phyloP scores from a whole-genome alignment of 1,140 invertebrate species.

The Ctenoplectra terminalis region DNA sequence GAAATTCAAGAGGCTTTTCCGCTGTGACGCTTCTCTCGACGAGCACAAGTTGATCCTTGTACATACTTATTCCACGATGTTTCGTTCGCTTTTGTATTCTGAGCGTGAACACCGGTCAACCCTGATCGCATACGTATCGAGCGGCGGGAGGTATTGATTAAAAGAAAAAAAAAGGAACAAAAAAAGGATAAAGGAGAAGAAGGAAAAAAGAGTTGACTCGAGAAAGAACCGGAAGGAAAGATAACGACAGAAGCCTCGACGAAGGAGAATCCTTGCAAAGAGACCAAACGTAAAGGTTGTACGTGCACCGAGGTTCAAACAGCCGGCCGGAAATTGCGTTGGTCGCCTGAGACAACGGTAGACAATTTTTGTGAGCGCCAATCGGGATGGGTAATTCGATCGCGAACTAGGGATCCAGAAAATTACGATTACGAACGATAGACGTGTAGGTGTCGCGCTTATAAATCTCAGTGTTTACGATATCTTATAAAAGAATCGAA shows the following conservation, averaged over 20 bases:
- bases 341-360: constrained; percentile 50
- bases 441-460: background rate
- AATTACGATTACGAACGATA: background rate
- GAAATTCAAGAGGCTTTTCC: background rate
- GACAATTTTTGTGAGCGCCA: constrained; percentile 56
- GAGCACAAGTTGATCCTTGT: background rate
- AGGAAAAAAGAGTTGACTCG: background rate
- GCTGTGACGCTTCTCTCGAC: background rate
- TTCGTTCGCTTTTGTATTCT: constrained; percentile 47
- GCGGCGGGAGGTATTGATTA: constrained; percentile 42
- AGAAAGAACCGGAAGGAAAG: constrained; percentile 37
- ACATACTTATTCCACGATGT: background rate
- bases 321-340: constrained; percentile 59
- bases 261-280: constrained; percentile 63
- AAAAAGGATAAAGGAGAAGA: background rate
- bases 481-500: background rate
- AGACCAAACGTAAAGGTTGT: constrained; percentile 64
- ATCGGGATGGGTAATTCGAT: constrained; percentile 20
- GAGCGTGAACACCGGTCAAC: constrained; percentile 32
- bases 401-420: background rate
- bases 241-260: constrained; percentile 54
- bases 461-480: background rate
- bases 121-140: constrained; percentile 39
- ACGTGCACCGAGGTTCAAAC: constrained; percentile 66
- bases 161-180: background rate